Percentiles rank a stretch among this genome's conserved stretches.
Evolutionary conservation across 2,113 vertebrate species (phyloP).

Genomic region (Tetrao urogallus): DNA sequence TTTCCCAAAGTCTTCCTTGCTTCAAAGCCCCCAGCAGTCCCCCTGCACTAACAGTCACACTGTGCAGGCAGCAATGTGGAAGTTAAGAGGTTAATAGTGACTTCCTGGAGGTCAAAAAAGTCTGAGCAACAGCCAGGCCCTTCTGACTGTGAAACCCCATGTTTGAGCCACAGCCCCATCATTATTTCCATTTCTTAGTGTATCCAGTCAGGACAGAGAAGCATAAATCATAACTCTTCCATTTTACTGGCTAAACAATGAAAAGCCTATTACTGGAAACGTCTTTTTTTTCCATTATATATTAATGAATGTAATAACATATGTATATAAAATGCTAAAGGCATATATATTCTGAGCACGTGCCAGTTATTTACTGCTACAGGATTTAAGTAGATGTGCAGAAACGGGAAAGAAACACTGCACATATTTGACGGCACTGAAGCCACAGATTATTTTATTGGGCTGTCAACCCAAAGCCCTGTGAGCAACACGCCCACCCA

Average conservation of each 20-base stretch:
- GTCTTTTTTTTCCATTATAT: not conserved
- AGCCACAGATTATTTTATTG: not conserved
- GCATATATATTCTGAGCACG: not conserved
- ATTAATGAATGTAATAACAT: not conserved
- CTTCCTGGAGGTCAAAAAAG: constrained; percentile 8
- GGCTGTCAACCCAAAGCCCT: not conserved
- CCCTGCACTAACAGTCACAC: not conserved
- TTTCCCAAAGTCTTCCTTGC: not conserved
- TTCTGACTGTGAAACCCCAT: constrained; percentile 26
- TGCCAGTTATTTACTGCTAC: not conserved
- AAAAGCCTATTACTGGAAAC: not conserved
- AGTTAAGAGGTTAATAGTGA: constrained; percentile 26
- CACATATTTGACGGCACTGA: not conserved
- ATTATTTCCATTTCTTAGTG: constrained; percentile 59
- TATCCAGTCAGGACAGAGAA: not conserved
- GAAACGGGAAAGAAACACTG: not conserved
- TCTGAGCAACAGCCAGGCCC: constrained; percentile 19
- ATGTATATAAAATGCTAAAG: not conserved
- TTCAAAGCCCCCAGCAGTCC: not conserved
- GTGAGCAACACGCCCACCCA: not conserved
- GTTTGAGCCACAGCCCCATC: constrained; percentile 38
- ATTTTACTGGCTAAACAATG: constrained; percentile 18
- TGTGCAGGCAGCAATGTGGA: not conserved
- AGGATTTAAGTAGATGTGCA: not conserved
- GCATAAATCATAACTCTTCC: constrained; percentile 9